phyloP scores from a whole-genome alignment of 2,113 vertebrate genomes.

The Psophia crepitans region DNA sequence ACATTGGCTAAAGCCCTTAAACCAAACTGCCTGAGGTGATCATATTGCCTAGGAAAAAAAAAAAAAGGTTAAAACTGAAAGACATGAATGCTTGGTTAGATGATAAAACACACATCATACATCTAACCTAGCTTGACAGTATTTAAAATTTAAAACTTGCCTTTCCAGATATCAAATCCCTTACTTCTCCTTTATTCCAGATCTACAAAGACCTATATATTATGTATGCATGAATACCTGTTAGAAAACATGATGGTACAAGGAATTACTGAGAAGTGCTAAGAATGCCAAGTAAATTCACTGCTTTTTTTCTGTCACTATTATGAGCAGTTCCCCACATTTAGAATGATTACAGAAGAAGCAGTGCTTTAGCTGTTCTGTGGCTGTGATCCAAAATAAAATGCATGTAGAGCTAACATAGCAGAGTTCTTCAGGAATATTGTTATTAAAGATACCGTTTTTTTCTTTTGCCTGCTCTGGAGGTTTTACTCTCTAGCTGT shows the following conservation, averaged over 20 bases:
- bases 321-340: not conserved
- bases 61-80: slow-evolving; percentile 32
- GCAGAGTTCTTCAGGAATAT: not conserved
- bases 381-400: slow-evolving; percentile 2
- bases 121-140: slow-evolving; percentile 46
- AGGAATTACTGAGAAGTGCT: not conserved
- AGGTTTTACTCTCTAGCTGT: not conserved
- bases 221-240: slow-evolving; percentile 39
- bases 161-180: slow-evolving; percentile 5
- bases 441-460: not conserved
- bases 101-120: slow-evolving; percentile 20
- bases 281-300: not conserved
- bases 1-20: not conserved
- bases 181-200: slow-evolving; percentile 11
- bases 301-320: not conserved
- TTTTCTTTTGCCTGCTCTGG: not conserved
- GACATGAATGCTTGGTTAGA: slow-evolving; percentile 6
- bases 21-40: slow-evolving; percentile 30
- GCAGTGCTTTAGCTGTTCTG: not conserved
- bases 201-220: slow-evolving; percentile 37
- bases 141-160: slow-evolving; percentile 60
- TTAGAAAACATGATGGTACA: not conserved
- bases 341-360: slow-evolving; percentile 3
- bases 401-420: not conserved
- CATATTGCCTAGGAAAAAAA: not conserved